Conservation (phyloP, 2,888 invertebrate genomes). For the Anarsia innoxiella region DNA sequence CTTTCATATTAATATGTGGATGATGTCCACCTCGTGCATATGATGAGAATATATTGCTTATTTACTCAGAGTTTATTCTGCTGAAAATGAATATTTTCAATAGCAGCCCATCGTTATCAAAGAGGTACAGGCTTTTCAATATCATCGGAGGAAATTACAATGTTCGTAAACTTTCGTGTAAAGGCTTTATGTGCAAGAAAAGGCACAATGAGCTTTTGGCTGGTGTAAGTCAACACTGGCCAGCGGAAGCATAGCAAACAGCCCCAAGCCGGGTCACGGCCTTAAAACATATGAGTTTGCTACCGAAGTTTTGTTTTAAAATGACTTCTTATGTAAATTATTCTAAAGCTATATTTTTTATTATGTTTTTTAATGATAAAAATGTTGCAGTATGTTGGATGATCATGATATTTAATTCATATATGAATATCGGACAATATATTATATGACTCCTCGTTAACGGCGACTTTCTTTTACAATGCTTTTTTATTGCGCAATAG, state of each 20-base stretch:
- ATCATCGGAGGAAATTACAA: slow-evolving; percentile 49
- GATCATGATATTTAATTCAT: too few species aligned
- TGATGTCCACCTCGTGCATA: not conserved
- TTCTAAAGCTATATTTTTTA: too few species aligned
- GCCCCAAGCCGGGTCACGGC: slow-evolving; percentile 62
- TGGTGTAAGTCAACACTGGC: slow-evolving; percentile 52
- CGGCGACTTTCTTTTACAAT: too few species aligned
- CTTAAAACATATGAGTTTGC: too few species aligned
- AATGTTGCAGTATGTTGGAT: too few species aligned
- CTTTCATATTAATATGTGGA: slow-evolving; percentile 1
- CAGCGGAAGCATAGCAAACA: slow-evolving; percentile 46
- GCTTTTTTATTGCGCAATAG: too few species aligned
- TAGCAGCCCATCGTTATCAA: slow-evolving; percentile 30
- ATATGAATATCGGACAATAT: too few species aligned
- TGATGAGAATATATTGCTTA: not conserved
- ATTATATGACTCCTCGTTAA: too few species aligned
- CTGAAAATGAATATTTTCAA: slow-evolving; percentile 10
- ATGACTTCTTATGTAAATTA: slow-evolving; percentile 13
- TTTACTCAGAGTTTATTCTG: slow-evolving; percentile 5
- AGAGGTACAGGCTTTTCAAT: slow-evolving; percentile 43
- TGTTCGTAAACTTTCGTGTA: slow-evolving; percentile 42
- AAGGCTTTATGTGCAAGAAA: slow-evolving; percentile 54
- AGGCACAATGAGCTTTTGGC: slow-evolving; percentile 65
- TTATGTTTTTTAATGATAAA: too few species aligned
- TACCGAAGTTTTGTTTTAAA: slow-evolving; percentile 24